Evolutionary conservation across 2,113 vertebrate species (phyloP).

Genomic region (Pygoscelis adeliae): DNA sequence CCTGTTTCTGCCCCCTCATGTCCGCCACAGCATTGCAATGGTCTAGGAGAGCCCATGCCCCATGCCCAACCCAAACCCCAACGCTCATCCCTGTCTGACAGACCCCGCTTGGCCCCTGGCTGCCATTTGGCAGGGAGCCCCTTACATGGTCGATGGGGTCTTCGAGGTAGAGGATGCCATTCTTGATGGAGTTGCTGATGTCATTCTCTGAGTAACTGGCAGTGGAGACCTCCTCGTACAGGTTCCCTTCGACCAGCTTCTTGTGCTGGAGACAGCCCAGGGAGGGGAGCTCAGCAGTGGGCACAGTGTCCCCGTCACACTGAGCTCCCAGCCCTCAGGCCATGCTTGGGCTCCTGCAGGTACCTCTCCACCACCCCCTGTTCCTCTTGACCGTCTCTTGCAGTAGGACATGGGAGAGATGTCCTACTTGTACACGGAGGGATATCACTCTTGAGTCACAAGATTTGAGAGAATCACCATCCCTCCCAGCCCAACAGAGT

Average conservation of each 20-base stretch:
- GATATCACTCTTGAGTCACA: background rate
- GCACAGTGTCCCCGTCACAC: background rate
- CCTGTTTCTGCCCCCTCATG: background rate
- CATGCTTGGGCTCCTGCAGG: background rate
- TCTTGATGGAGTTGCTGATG: slow-evolving; percentile 90
- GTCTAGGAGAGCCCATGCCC: background rate
- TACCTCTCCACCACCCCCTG: background rate
- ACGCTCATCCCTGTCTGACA: background rate
- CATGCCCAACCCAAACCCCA: background rate
- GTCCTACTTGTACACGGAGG: background rate
- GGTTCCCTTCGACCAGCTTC: slow-evolving; percentile 86
- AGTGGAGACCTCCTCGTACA: slow-evolving; percentile 83
- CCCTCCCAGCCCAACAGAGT: background rate
- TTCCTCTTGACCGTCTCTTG: background rate
- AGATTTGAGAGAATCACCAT: background rate
- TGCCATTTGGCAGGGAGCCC: background rate
- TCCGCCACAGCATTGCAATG: background rate
- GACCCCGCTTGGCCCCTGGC: background rate
- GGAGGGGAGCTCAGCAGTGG: background rate
- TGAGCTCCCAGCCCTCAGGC: background rate
- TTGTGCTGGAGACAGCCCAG: slow-evolving; percentile 78
- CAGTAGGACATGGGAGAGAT: background rate
- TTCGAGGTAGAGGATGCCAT: slow-evolving; percentile 88
- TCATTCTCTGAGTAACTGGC: slow-evolving; percentile 87
- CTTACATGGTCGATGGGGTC: slow-evolving; percentile 87